Conservation (phyloP, 1,140 invertebrate species). For the Papilio aristodemus region DNA sequence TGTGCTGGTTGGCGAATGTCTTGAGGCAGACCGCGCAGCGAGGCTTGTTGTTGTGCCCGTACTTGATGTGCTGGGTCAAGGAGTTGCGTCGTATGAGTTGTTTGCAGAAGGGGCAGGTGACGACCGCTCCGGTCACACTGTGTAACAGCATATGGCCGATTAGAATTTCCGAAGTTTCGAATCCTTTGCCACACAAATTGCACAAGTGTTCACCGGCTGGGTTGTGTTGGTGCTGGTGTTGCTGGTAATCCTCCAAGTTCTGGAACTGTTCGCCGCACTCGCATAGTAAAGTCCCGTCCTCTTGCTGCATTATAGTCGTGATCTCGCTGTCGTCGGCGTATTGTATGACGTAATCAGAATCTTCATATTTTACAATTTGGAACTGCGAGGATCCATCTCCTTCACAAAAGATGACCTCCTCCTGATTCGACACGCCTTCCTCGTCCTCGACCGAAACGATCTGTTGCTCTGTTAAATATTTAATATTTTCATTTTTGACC, state of each 20-base stretch:
- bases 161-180: conserved; percentile 84
- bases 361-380: conserved; percentile 73
- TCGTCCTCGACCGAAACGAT: conserved; percentile 48
- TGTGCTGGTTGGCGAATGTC: conserved; percentile 82
- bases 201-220: conserved; percentile 72
- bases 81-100: conserved; percentile 71
- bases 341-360: conserved; percentile 70
- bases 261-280: conserved; percentile 75
- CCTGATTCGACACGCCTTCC: conserved; percentile 60
- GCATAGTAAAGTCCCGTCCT: conserved; percentile 74
- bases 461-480: conserved; percentile 59
- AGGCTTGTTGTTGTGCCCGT: conserved; percentile 77
- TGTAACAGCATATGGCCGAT: conserved; percentile 85
- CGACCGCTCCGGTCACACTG: conserved; percentile 60
- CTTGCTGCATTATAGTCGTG: conserved; percentile 68
- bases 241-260: conserved; percentile 67
- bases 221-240: conserved; percentile 73
- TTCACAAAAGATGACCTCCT: conserved; percentile 73
- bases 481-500: conserved; percentile 56
- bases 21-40: conserved; percentile 81
- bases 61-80: conserved; percentile 79
- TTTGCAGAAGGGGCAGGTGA: conserved; percentile 77
- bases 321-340: conserved; percentile 72
- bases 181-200: conserved; percentile 78
- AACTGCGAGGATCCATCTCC: conserved; percentile 70